Percentiles rank a stretch among this genome's conserved stretches.
These are phyloP conservation scores for Thermophis baileyi DNA, from an alignment of 2,113 vertebrate genomes.

Conservation along the genomic window DNA sequence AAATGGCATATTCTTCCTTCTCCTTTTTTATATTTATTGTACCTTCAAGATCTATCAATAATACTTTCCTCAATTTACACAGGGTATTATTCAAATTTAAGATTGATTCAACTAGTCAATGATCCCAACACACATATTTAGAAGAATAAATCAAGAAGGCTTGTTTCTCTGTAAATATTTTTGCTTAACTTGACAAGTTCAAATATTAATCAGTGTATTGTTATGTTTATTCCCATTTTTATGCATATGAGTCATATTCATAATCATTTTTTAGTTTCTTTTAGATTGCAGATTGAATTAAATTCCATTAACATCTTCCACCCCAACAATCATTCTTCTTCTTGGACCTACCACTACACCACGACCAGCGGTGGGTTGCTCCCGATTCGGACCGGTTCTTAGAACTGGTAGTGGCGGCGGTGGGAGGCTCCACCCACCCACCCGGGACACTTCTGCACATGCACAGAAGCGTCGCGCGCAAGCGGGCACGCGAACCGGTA, in stretches of 20 bases:
- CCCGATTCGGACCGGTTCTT: no score
- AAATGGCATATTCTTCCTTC: neutral
- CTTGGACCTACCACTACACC: neutral
- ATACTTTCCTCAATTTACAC: neutral
- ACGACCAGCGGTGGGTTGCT: no score
- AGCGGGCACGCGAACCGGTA: no score
- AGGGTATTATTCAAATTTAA: neutral
- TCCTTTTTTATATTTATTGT: neutral
- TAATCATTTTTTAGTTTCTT: neutral
- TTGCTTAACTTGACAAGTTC: neutral
- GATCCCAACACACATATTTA: neutral
- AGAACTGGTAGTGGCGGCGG: no score
- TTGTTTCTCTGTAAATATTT: neutral
- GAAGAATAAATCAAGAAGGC: neutral
- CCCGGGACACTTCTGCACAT: no score
- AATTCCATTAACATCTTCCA: neutral
- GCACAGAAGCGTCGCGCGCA: no score
- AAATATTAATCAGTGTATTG: neutral
- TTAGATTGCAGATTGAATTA: neutral
- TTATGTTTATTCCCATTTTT: neutral
- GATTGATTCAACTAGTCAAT: neutral
- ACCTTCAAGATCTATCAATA: neutral
- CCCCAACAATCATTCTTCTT: neutral
- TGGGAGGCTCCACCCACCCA: no score
- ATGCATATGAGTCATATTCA: neutral